Evolutionary conservation across 2,797 vertebrate species (phyloP).

Genomic region (Darevskia mixta): DNA sequence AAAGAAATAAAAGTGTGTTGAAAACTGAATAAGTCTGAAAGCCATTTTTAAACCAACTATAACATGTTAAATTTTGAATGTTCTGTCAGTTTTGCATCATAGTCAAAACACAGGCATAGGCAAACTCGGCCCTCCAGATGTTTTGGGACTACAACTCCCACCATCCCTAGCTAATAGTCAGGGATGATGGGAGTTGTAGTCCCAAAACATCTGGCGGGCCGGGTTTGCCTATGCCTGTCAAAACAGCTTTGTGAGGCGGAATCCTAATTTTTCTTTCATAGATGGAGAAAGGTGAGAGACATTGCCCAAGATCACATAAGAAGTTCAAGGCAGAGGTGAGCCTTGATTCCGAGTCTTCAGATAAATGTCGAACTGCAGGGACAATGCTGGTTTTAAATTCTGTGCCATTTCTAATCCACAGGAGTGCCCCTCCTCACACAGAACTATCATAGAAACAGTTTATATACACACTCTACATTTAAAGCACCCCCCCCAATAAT

Average conservation of each 20-base stretch:
- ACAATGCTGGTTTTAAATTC: neutral
- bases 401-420: neutral
- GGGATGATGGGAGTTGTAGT: no score
- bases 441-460: no score
- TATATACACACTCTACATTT: no score
- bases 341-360: neutral
- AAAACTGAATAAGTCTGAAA: neutral
- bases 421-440: neutral
- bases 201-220: no score
- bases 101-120: no score
- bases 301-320: neutral
- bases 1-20: neutral
- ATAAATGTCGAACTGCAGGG: neutral
- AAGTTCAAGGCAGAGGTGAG: neutral
- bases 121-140: no score
- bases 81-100: no score
- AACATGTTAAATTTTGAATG: neutral
- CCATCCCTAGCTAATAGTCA: no score
- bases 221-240: no score
- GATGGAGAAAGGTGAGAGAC: neutral
- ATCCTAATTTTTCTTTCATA: neutral
- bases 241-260: no score
- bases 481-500: no score
- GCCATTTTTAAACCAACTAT: neutral
- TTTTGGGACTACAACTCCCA: no score